phyloP scores from a whole-genome alignment of 2,888 invertebrate species.

The Chloroclysta siterata region DNA sequence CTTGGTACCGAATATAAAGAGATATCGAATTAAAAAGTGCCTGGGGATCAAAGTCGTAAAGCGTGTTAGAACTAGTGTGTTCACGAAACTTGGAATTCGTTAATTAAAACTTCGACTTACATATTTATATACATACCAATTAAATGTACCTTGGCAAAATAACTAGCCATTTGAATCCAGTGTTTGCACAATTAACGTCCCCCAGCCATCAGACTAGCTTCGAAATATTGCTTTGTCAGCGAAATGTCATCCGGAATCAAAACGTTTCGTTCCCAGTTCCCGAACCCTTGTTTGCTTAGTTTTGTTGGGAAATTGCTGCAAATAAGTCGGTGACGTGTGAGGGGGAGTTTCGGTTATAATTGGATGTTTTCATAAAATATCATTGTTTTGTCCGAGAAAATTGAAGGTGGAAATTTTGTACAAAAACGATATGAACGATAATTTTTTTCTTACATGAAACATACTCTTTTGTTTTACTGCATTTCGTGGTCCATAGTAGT shows the following conservation, averaged over 20 bases:
- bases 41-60: no score
- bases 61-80: no score
- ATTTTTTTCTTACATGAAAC: not conserved
- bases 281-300: slow-evolving; percentile 45
- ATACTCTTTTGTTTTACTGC: no score
- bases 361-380: slow-evolving; percentile 43
- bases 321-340: slow-evolving; percentile 43
- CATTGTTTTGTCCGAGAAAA: slow-evolving; percentile 26
- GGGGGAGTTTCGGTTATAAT: slow-evolving; percentile 44
- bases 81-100: no score
- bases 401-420: not conserved
- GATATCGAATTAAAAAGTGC: no score
- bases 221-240: slow-evolving; percentile 53
- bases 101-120: not conserved
- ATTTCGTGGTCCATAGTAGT: no score
- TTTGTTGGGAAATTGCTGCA: slow-evolving; percentile 47
- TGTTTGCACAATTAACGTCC: slow-evolving; percentile 63
- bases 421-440: not conserved
- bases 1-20: no score
- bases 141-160: slow-evolving; percentile 29
- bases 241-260: slow-evolving; percentile 53
- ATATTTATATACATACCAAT: slow-evolving; percentile 14
- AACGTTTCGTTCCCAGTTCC: slow-evolving; percentile 40
- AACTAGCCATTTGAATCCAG: slow-evolving; percentile 44
- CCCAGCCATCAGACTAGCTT: slow-evolving; percentile 43